Evolutionary conservation across 2,888 invertebrate genomes (phyloP), one percentile per base, ranked within the genome.

Genomic region (Pachydiplax longipennis): DNA sequence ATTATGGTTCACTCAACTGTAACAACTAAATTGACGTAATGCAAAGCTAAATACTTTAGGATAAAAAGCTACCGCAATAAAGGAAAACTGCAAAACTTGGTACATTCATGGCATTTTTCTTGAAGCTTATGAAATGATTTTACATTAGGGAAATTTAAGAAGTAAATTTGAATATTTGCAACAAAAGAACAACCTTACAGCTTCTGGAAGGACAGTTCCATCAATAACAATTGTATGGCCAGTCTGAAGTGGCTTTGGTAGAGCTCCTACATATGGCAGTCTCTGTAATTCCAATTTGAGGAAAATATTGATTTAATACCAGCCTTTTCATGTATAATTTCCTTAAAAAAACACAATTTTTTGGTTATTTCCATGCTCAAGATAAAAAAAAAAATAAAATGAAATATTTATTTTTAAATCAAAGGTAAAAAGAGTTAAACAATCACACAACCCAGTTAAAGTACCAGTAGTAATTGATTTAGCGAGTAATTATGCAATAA

Each of bases 201-300:
- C 91, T n/a, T 83, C 81, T 25, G 91, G 91, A 13, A 31, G 25
- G 0, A 91, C 91, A 40, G 81, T 82, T 82, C 83, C 91, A 80
- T 91, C 91, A n/a, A 91, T 81, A 15, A 91, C 91, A 65, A 91
- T 83, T 44, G 82, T 91, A 22, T 91, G 91, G 40, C 91, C 91
- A 31, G 73, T 81, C 18, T n/a, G 13, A 58, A 91, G 91, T 48
- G 91, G 91, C 37, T 61, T 65, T n/a, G 82, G 81, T n/a, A 91
- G 83, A n/a, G 91, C 91, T 40, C 91, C 83, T 44, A 82, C 82
- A 44, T 91, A 91, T 44, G 91, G 91, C 82, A 91, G 61, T 25
- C 83, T 73, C 91, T 91, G 58, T 25, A 81, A 81, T 58, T 12
- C 40, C 22, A 35, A 83, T 35, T 90, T 48, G 12, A 82, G 61